A percentile compares a stretch with the other conserved stretches of the same genome.
These are phyloP conservation scores for Ophiothrix spiculata DNA, from an alignment of 35 echinoderm and acorn worm species.

Conservation along the genomic window DNA sequence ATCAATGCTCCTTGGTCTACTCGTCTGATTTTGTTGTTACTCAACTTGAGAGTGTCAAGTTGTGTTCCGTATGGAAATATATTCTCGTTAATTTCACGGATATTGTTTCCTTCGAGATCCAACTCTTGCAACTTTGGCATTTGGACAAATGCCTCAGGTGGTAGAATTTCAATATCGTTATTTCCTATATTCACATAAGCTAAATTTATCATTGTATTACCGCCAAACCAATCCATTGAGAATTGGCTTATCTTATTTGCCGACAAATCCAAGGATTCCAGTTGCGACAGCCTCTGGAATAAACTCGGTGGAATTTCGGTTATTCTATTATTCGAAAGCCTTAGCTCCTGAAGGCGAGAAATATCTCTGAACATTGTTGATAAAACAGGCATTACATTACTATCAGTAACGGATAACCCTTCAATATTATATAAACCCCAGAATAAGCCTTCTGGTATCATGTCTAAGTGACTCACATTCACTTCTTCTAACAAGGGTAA, in stretches of 20 bases:
- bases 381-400: constrained; percentile 28
- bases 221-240: constrained; percentile 41
- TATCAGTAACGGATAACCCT: constrained; percentile 56
- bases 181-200: constrained; percentile 46
- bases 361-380: constrained; percentile 43
- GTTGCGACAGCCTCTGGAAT: constrained; percentile 16
- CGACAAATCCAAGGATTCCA: constrained; percentile 67
- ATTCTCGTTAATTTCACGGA: constrained; percentile 25
- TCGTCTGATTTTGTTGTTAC: constrained; percentile 58
- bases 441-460: constrained; percentile 40
- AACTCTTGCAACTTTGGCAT: constrained; percentile 50
- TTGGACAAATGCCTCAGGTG: constrained; percentile 41
- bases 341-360: constrained; percentile 47
- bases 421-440: constrained; percentile 35
- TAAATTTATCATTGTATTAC: background rate
- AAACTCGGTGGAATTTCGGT: constrained; percentile 28
- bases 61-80: constrained; percentile 38
- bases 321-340: constrained; percentile 58
- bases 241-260: constrained; percentile 44
- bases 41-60: constrained; percentile 46
- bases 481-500: constrained; percentile 56
- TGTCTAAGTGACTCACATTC: constrained; percentile 45
- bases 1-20: constrained; percentile 42
- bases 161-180: constrained; percentile 55
- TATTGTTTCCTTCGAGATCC: constrained; percentile 52